phyloP scores from a whole-genome alignment of 1,140 invertebrate genomes.

The Sinella curviseta region DNA sequence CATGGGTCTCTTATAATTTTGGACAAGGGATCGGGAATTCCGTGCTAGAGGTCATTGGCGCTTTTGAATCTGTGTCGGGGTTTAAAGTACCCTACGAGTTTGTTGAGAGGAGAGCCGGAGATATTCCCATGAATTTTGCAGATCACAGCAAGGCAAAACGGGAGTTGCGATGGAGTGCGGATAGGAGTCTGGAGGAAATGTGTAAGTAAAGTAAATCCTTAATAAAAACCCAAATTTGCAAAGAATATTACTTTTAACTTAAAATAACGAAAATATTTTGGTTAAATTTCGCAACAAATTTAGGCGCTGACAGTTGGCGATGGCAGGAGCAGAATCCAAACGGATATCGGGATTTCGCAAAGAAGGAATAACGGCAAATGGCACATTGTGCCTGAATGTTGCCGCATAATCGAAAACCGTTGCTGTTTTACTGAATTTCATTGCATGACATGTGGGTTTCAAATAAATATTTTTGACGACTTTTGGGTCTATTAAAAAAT shows the following conservation, averaged over 20 bases:
- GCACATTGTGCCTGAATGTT: too few species aligned
- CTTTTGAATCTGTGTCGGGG: conserved; percentile 78
- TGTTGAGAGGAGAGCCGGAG: conserved; percentile 73
- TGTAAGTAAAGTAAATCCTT: conserved; percentile 66
- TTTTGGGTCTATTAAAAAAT: too few species aligned
- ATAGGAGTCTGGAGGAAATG: conserved; percentile 79
- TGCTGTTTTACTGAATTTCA: too few species aligned
- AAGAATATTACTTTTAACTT: too few species aligned
- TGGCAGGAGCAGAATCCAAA: conserved; percentile 87
- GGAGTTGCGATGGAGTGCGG: conserved; percentile 80
- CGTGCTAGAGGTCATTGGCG: conserved; percentile 83
- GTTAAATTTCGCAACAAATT: neutral
- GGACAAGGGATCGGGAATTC: conserved; percentile 92
- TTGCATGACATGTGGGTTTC: too few species aligned
- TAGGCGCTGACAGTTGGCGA: conserved; percentile 77
- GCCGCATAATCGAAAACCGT: too few species aligned
- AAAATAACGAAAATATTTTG: neutral
- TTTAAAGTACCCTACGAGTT: conserved; percentile 74
- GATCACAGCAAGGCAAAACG: conserved; percentile 73
- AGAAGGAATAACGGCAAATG: too few species aligned
- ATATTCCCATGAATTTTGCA: conserved; percentile 82
- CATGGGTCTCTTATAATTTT: conserved; percentile 90
- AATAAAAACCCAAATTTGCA: too few species aligned
- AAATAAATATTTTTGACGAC: too few species aligned
- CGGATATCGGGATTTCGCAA: conserved; percentile 59